A percentile compares a stretch with the other conserved stretches of the same genome.
These are phyloP conservation scores for Pseudocheirus occidentalis DNA, from an alignment of 2,797 vertebrate genomes.

Conservation along the genomic window DNA sequence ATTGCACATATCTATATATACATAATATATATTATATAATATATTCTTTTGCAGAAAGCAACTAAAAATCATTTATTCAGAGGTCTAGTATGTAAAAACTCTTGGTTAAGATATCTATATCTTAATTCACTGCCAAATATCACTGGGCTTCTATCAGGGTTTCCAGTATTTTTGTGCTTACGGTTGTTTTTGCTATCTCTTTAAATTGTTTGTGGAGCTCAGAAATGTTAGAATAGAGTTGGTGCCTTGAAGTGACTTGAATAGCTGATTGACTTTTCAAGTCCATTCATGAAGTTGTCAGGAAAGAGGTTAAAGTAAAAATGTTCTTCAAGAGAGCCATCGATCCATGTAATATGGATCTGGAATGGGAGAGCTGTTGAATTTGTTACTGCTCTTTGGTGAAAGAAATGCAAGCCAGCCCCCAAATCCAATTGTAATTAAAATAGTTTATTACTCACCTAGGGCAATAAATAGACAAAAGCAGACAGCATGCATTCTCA, in stretches of 20 bases:
- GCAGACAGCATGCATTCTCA: neutral
- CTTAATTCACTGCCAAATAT: neutral
- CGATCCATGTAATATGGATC: neutral
- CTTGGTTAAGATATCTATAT: slow-evolving; percentile 43
- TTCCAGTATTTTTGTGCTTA: neutral
- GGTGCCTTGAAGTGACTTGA: slow-evolving; percentile 60
- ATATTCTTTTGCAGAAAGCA: slow-evolving; percentile 35
- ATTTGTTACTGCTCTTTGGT: neutral
- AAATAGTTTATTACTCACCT: neutral
- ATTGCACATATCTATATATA: no score
- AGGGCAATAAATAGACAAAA: slow-evolving; percentile 19
- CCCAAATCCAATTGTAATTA: neutral
- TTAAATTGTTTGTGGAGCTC: slow-evolving; percentile 45
- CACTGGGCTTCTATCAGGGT: slow-evolving; percentile 39
- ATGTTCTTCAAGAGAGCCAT: neutral
- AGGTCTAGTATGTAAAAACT: neutral
- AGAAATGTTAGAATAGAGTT: slow-evolving; percentile 40
- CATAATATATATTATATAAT: slow-evolving; percentile 30
- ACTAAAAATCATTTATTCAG: slow-evolving; percentile 4
- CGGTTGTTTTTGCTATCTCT: slow-evolving; percentile 5
- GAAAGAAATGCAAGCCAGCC: neutral
- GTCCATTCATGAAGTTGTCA: slow-evolving; percentile 11
- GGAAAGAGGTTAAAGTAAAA: slow-evolving; percentile 39
- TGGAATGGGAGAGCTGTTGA: neutral
- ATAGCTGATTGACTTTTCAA: slow-evolving; percentile 46